Conservation (phyloP, 2,797 vertebrate genomes). For the Typhlichthys eigenmanni region DNA sequence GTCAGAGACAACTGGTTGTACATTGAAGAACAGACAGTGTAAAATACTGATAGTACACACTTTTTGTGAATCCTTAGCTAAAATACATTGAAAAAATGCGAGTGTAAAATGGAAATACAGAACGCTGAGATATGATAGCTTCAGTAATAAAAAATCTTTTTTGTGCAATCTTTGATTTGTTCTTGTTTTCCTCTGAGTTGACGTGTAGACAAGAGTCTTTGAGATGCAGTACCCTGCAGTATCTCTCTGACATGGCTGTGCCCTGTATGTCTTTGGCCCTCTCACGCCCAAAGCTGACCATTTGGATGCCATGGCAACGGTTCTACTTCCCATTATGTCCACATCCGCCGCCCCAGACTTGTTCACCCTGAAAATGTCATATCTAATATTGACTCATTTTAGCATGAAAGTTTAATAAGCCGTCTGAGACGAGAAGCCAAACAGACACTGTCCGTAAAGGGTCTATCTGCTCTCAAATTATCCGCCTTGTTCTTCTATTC, state of each 20-base stretch:
- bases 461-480: constrained; percentile 59
- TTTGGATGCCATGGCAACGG: constrained; percentile 59
- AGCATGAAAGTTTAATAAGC: constrained; percentile 79
- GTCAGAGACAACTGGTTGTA: too few species aligned
- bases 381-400: constrained; percentile 76
- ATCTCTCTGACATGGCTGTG: constrained; percentile 4
- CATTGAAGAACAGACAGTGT: too few species aligned
- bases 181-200: not conserved
- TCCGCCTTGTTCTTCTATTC: constrained; percentile 49
- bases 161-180: not conserved
- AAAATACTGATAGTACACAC: not conserved
- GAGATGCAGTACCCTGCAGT: not conserved
- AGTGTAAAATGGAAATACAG: not conserved
- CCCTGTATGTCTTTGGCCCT: constrained; percentile 6
- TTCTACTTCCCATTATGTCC: constrained; percentile 49
- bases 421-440: constrained; percentile 68
- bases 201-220: constrained; percentile 7
- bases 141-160: not conserved
- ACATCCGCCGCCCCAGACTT: constrained; percentile 54
- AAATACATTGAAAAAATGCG: not conserved
- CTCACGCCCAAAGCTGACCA: constrained; percentile 45
- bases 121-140: not conserved
- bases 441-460: constrained; percentile 61
- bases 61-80: not conserved
- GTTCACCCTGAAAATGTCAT: constrained; percentile 75